These are phyloP conservation scores for Pandemis corylana DNA, from an alignment of 2,888 invertebrate genomes.

Conservation along the genomic window DNA sequence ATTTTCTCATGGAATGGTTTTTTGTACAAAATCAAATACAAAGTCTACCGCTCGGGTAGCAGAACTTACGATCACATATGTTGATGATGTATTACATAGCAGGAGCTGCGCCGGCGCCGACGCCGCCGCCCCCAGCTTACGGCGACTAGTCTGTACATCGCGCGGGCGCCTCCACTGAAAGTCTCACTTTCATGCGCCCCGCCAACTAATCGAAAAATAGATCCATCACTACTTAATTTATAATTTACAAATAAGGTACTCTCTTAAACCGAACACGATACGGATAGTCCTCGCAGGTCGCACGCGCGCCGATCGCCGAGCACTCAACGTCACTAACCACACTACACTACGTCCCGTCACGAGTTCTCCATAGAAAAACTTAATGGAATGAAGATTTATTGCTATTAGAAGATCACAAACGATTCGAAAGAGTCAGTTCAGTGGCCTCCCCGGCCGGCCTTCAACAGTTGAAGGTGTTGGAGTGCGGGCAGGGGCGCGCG, in stretches of 20 bases:
- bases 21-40: slow-evolving; percentile 83
- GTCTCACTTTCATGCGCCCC: slow-evolving; percentile 77
- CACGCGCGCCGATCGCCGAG: slow-evolving; percentile 65
- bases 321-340: slow-evolving; percentile 76
- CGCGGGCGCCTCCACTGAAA: slow-evolving; percentile 72
- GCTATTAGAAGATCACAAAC: slow-evolving; percentile 85
- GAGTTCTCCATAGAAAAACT: slow-evolving; percentile 74
- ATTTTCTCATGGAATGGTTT: slow-evolving; percentile 80
- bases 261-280: slow-evolving; percentile 78
- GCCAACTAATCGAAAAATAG: slow-evolving; percentile 79
- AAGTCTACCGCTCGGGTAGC: slow-evolving; percentile 75
- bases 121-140: slow-evolving; percentile 55
- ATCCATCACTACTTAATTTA: slow-evolving; percentile 83
- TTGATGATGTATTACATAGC: slow-evolving; percentile 60
- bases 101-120: slow-evolving; percentile 48
- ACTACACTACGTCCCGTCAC: slow-evolving; percentile 79
- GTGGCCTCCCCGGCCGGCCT: slow-evolving; percentile 47
- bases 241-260: slow-evolving; percentile 83
- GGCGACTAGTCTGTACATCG: slow-evolving; percentile 81
- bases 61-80: slow-evolving; percentile 74
- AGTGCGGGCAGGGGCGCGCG: slow-evolving; percentile 76
- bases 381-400: slow-evolving; percentile 85
- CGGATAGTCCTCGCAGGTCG: slow-evolving; percentile 73
- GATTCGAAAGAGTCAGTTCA: slow-evolving; percentile 62
- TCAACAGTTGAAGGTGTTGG: slow-evolving; percentile 84